Conservation (phyloP, 2,888 invertebrate genomes). For the Agrochola macilenta region DNA sequence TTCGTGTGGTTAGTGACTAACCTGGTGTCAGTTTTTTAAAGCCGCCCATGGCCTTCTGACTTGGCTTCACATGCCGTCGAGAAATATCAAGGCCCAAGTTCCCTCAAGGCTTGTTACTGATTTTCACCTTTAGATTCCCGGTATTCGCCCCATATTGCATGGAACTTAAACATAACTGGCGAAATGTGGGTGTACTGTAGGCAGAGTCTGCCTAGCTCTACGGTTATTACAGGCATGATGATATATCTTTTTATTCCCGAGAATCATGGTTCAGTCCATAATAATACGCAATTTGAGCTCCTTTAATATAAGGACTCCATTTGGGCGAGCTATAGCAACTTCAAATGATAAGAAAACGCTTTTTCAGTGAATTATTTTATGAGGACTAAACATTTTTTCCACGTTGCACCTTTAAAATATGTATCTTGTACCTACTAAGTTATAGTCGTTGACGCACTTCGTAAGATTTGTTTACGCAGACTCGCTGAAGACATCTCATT, state of each 20-base stretch:
- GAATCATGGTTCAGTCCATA: neutral
- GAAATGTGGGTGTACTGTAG: neutral
- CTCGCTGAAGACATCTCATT: slow-evolving; percentile 54
- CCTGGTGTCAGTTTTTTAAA: too few species aligned
- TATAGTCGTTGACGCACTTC: slow-evolving; percentile 51
- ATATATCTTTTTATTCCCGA: neutral
- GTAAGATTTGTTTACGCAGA: slow-evolving; percentile 53
- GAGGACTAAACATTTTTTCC: neutral
- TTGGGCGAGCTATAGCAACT: neutral
- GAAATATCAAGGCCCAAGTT: neutral
- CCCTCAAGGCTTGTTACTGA: neutral
- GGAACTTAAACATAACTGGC: neutral
- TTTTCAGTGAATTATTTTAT: neutral
- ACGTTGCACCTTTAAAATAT: neutral
- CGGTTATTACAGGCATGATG: neutral
- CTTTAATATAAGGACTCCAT: neutral
- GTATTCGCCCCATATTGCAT: neutral
- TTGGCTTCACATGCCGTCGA: too few species aligned
- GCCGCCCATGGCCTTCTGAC: too few species aligned
- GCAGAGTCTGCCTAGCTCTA: neutral
- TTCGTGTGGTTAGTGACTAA: too few species aligned
- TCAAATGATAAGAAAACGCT: neutral
- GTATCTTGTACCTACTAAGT: neutral
- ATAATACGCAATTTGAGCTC: neutral
- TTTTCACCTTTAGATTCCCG: neutral